These are phyloP conservation scores for Gryllus longicercus DNA, from an alignment of 2,888 invertebrate species.

Conservation along the genomic window DNA sequence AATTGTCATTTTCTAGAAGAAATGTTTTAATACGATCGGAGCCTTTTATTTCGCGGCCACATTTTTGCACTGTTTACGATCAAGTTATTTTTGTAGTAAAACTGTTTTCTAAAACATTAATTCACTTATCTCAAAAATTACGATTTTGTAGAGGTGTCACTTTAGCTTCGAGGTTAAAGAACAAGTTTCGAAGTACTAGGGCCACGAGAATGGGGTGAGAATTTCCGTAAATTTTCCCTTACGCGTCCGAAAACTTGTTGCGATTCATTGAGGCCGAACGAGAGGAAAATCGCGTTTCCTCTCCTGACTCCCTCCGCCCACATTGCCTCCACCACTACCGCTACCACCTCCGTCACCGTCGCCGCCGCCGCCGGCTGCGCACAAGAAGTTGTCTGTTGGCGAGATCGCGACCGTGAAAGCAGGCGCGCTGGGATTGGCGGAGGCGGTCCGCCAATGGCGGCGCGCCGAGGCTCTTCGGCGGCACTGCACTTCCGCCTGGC, in stretches of 20 bases:
- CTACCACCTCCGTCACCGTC: neutral
- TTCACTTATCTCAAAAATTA: too few relatives aligned
- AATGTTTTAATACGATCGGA: too few relatives aligned
- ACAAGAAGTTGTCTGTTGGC: slow-evolving; percentile 17
- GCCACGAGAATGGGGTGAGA: too few relatives aligned
- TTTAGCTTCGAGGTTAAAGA: too few relatives aligned
- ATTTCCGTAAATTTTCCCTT: too few relatives aligned
- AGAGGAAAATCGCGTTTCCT: neutral
- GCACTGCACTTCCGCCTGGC: slow-evolving; percentile 11
- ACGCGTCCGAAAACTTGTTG: neutral
- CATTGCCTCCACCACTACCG: neutral
- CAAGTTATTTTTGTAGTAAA: too few relatives aligned
- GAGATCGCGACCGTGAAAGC: slow-evolving; percentile 20
- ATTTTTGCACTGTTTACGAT: too few relatives aligned
- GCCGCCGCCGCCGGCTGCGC: neutral
- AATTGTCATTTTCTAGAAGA: too few relatives aligned
- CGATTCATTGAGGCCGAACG: neutral
- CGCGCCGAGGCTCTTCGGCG: slow-evolving; percentile 23
- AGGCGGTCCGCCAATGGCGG: neutral
- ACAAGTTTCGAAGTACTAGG: too few relatives aligned
- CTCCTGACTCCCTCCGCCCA: neutral
- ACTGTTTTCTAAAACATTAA: too few relatives aligned
- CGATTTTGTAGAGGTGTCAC: too few relatives aligned
- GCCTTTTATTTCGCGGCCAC: too few relatives aligned
- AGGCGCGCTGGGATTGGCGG: neutral